phyloP scores from a whole-genome alignment of 1,140 invertebrate genomes.

The Charaxes varanes region DNA sequence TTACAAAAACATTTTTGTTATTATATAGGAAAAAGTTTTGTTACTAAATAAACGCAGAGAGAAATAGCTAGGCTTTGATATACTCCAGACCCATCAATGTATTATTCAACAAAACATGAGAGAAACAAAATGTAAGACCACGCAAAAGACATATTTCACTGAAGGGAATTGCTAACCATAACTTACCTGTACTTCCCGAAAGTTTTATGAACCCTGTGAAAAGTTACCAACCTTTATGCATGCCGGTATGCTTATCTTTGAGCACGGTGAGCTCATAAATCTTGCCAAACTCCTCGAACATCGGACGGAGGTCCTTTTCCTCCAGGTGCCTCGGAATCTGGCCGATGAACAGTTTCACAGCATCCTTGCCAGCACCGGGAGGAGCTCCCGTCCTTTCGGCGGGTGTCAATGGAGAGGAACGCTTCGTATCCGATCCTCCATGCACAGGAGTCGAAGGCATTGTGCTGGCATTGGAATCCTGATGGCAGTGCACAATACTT shows the following conservation, averaged over 20 bases:
- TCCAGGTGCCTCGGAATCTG: constrained; percentile 94
- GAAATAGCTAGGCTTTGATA: no score
- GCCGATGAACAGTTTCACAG: constrained; percentile 93
- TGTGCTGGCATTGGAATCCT: constrained; percentile 27
- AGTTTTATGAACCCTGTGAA: constrained; percentile 1
- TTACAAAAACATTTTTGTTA: no score
- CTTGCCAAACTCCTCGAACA: constrained; percentile 95
- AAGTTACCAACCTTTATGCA: constrained; percentile 86
- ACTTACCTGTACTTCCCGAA: constrained; percentile 93
- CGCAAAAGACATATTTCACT: no score
- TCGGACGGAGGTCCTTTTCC: constrained; percentile 90
- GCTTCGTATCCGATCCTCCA: constrained; percentile 21
- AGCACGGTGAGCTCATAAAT: constrained; percentile 96
- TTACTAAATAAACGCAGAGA: no score
- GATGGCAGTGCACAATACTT: constrained; percentile 13
- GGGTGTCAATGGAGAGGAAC: constrained; percentile 35
- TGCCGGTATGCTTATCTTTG: constrained; percentile 94
- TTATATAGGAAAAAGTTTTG: no score
- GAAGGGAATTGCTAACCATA: no score
- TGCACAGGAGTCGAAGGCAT: constrained; percentile 57
- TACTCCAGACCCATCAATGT: no score
- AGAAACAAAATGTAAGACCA: no score
- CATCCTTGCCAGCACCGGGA: constrained; percentile 72
- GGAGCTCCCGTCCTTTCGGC: constrained; percentile 61
- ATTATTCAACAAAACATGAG: no score